phyloP scores from a whole-genome alignment of 2,888 invertebrate species.

The Coleophora deauratella region DNA sequence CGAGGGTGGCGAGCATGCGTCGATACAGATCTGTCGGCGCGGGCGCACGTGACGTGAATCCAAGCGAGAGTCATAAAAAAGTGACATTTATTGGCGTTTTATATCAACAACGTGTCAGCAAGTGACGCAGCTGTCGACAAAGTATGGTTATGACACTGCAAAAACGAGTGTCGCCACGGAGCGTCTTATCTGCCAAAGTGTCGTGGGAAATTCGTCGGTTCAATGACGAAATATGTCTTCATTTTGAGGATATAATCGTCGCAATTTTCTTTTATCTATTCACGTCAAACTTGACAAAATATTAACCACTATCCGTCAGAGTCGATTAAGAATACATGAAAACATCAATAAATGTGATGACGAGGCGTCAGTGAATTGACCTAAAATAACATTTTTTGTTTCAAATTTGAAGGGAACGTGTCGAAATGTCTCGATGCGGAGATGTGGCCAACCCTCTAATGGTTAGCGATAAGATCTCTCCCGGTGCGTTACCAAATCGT shows the following conservation, averaged over 20 bases:
- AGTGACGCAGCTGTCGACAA: slow-evolving; percentile 53
- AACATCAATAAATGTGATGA: slow-evolving; percentile 23
- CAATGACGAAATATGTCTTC: slow-evolving; percentile 33
- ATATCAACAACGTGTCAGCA: slow-evolving; percentile 65
- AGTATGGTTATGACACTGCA: slow-evolving; percentile 59
- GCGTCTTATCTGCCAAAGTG: slow-evolving; percentile 44
- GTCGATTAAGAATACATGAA: too few species aligned
- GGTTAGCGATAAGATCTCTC: slow-evolving; percentile 60
- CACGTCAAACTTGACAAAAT: slow-evolving; percentile 4
- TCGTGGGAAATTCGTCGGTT: slow-evolving; percentile 47
- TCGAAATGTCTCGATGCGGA: slow-evolving; percentile 57
- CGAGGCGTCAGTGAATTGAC: slow-evolving; percentile 27
- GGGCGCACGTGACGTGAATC: slow-evolving; percentile 64
- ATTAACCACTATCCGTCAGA: slow-evolving; percentile 15
- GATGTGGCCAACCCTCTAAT: slow-evolving; percentile 56
- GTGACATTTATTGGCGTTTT: slow-evolving; percentile 72
- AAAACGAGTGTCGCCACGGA: slow-evolving; percentile 47
- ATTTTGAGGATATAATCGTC: slow-evolving; percentile 19
- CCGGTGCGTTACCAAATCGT: slow-evolving; percentile 66
- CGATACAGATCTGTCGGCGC: slow-evolving; percentile 61
- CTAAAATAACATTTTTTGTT: slow-evolving; percentile 51
- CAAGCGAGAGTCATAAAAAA: slow-evolving; percentile 62
- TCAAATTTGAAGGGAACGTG: slow-evolving; percentile 54
- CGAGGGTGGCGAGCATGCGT: slow-evolving; percentile 29
- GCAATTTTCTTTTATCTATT: slow-evolving; percentile 18